Conservation (phyloP, 1,140 invertebrate genomes). For the Apis dorsata region DNA sequence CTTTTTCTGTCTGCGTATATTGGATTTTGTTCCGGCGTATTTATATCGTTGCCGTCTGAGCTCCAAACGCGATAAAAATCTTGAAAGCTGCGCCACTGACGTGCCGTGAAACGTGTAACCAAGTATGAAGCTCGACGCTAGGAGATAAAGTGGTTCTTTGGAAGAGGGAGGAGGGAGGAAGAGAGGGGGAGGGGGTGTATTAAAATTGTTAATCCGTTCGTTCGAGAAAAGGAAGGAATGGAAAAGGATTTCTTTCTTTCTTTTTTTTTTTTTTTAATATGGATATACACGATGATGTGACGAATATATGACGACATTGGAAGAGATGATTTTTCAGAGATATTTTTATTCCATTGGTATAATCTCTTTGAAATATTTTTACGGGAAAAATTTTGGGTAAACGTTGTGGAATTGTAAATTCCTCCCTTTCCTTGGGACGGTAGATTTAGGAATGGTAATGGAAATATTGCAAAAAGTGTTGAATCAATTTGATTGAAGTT, state of each 20-base stretch:
- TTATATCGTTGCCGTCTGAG: slow-evolving; percentile 28
- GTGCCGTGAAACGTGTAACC: slow-evolving; percentile 9
- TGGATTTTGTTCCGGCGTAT: slow-evolving; percentile 37
- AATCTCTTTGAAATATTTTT: not conserved
- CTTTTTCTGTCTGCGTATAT: slow-evolving; percentile 29
- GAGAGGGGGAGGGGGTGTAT: not conserved
- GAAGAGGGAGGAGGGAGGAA: too few relatives aligned
- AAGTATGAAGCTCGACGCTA: not conserved
- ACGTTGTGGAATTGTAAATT: not conserved
- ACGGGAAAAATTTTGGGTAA: not conserved
- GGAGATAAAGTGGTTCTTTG: not conserved
- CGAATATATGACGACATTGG: not conserved
- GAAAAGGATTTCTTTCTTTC: too few relatives aligned
- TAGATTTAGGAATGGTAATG: not conserved
- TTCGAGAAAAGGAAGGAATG: too few relatives aligned
- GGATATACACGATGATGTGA: too few relatives aligned
- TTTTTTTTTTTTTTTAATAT: too few relatives aligned
- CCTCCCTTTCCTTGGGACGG: not conserved
- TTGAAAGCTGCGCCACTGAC: slow-evolving; percentile 3
- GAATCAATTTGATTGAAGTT: not conserved
- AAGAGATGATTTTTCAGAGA: not conserved
- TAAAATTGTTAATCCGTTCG: not conserved
- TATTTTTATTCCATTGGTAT: not conserved
- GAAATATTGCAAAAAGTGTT: not conserved
- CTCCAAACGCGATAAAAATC: slow-evolving; percentile 24